Evolutionary conservation across 2,113 vertebrate species (phyloP), one percentile per base, ranked within the genome.

Genomic region (Orientallactaga bullata): DNA sequence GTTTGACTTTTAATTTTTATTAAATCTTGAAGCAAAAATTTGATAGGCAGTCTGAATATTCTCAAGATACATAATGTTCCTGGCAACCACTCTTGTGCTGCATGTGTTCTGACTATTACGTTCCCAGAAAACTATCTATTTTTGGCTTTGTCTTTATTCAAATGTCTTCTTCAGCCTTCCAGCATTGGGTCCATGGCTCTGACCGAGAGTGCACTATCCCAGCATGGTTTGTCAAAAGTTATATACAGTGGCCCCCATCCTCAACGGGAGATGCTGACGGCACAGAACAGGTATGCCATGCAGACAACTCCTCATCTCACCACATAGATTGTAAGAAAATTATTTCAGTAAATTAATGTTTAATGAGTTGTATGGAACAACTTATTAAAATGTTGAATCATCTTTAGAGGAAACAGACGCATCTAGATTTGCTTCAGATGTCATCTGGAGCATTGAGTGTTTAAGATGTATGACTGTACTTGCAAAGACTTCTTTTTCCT

Each of bases 231-330:
- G 94, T 99, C 99, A 94, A 99, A 98, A 96, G 99, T 99, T 71
- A 99, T 99, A 76, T 99, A 99, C 98, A 99, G 99, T 32, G 99
- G 99, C 93, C 99, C 99, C 88, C 99, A 99, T 97, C 99, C 99
- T 89, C 99, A 99, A 97, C 99, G 99, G 94, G 99, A 99, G 97
- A 99, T 98, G 96, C 98, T 99, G 87, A 99, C 99, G 39, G 99
- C 99, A 82, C 99, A 99, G 96, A 99, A 99, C 98, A 99, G 99
- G 99, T 99, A 97, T 95, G 84, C 90, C 37, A 2, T 6, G 60
- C 16, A 86, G 37, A 35, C 5, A n/a, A 37, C 55, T 80, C 85
- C 78, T 32, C 51, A 61, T 93, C 18, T 78, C 89, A 66, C 58
- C 79, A 5, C 15, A 9, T 17, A 74, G 66, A 26, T 55, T 30